Percentiles rank a stretch among this genome's conserved stretches.
phyloP scores from a whole-genome alignment of 2,888 invertebrate genomes.

The Leucania comma region DNA sequence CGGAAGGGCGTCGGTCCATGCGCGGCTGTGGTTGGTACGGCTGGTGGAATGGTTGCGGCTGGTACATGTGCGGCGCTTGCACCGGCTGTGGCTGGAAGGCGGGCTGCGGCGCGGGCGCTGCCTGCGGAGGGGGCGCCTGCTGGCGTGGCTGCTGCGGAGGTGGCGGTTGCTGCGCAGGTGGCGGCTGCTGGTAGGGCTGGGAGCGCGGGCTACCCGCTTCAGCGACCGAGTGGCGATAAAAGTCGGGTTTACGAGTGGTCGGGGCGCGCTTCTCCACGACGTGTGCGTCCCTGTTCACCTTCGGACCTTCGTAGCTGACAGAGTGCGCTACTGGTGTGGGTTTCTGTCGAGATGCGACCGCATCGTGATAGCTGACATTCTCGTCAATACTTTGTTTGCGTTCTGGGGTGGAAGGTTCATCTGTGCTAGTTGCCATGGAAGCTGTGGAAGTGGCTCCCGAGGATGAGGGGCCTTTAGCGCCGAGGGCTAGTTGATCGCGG shows the following conservation, averaged over 20 bases:
- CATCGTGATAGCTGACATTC: conserved; percentile 76
- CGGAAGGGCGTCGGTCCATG: conserved; percentile 77
- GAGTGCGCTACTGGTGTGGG: conserved; percentile 76
- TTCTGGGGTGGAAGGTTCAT: conserved; percentile 78
- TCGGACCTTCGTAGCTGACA: conserved; percentile 74
- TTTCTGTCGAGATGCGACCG: conserved; percentile 75
- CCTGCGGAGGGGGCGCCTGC: conserved; percentile 24
- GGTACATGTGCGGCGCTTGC: conserved; percentile 46
- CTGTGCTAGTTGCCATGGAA: conserved; percentile 61
- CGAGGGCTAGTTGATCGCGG: conserved; percentile 76
- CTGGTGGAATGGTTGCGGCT: conserved; percentile 48
- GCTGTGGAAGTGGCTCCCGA: conserved; percentile 77
- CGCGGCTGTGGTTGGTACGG: conserved; percentile 62
- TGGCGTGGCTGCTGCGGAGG: conserved; percentile 29
- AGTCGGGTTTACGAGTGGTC: conserved; percentile 78
- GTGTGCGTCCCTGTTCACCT: conserved; percentile 71
- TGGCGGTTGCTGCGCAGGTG: conserved; percentile 25
- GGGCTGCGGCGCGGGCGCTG: conserved; percentile 31
- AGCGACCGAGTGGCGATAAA: conserved; percentile 85
- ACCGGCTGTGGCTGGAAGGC: conserved; percentile 29
- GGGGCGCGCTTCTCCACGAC: conserved; percentile 79
- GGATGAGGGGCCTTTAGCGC: conserved; percentile 61
- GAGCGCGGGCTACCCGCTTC: conserved; percentile 66
- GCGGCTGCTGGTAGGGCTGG: conserved; percentile 44
- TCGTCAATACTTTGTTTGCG: conserved; percentile 78